Percentiles rank a stretch among this genome's conserved stretches.
Evolutionary conservation across 2,888 invertebrate species (phyloP).

Genomic region (Zele albiditarsus): DNA sequence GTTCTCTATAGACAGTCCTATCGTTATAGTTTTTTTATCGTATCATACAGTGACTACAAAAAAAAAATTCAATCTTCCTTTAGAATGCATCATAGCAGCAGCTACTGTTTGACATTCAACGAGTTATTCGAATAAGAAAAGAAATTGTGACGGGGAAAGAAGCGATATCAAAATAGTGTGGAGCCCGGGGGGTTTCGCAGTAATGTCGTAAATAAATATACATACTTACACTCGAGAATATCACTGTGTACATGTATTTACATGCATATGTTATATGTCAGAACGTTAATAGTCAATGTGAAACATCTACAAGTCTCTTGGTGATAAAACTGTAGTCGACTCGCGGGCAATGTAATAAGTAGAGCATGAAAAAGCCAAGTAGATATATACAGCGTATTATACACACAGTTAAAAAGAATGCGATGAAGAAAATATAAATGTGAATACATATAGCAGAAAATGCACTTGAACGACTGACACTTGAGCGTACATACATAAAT

Average conservation of each 20-base stretch:
- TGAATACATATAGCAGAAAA: not conserved
- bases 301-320: constrained; percentile 32
- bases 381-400: constrained; percentile 44
- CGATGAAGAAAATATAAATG: constrained; percentile 10
- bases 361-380: constrained; percentile 64
- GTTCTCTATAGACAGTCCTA: not conserved
- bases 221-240: not conserved
- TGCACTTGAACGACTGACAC: constrained; percentile 9
- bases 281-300: constrained; percentile 21
- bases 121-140: not conserved
- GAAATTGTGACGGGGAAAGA: not conserved
- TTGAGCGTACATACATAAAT: not conserved
- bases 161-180: not conserved
- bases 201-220: not conserved
- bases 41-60: not conserved
- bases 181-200: not conserved
- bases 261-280: constrained; percentile 1
- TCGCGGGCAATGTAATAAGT: constrained; percentile 56
- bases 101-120: constrained; percentile 9
- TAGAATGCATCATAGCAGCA: not conserved
- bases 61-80: not conserved
- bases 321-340: constrained; percentile 21
- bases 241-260: not conserved
- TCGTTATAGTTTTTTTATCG: not conserved
- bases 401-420: constrained; percentile 45